phyloP scores from a whole-genome alignment of 2,113 vertebrate genomes.

The Ondatra zibethicus region DNA sequence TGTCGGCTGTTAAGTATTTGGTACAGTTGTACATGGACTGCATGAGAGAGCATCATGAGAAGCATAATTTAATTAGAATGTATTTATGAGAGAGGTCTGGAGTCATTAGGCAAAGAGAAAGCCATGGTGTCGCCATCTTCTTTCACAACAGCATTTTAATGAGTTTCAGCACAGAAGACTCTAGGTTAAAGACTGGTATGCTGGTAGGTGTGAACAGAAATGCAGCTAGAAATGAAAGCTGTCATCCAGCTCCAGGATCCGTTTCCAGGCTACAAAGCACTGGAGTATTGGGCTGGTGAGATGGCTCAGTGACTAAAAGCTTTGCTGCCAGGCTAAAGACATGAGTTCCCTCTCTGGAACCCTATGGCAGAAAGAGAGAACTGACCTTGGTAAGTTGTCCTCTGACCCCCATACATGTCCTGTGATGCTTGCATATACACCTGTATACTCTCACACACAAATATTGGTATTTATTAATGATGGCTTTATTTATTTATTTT shows the following conservation, averaged over 20 bases:
- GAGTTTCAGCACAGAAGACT: conserved; percentile 63
- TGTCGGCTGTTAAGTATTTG: conserved; percentile 76
- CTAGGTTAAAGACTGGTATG: conserved; percentile 68
- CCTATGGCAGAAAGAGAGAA: background rate
- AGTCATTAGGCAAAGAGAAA: conserved; percentile 66
- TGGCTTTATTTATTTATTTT: too few species aligned
- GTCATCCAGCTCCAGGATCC: background rate
- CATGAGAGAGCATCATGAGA: conserved; percentile 60
- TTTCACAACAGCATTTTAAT: conserved; percentile 46
- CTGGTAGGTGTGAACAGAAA: conserved; percentile 71
- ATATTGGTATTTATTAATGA: background rate
- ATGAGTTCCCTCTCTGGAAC: background rate
- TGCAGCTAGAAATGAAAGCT: conserved; percentile 72
- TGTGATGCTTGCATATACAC: too few species aligned
- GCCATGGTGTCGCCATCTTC: background rate
- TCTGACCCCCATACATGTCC: background rate
- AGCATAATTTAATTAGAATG: conserved; percentile 69
- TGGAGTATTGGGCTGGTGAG: background rate
- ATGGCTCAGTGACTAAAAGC: background rate
- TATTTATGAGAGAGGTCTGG: conserved; percentile 66
- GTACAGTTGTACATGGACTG: conserved; percentile 64
- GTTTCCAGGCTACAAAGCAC: conserved; percentile 6
- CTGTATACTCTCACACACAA: background rate
- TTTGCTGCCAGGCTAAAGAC: background rate
- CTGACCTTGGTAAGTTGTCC: background rate